These are phyloP conservation scores for Peromyscus attwateri DNA, from an alignment of 2,797 vertebrate species.

Conservation along the genomic window DNA sequence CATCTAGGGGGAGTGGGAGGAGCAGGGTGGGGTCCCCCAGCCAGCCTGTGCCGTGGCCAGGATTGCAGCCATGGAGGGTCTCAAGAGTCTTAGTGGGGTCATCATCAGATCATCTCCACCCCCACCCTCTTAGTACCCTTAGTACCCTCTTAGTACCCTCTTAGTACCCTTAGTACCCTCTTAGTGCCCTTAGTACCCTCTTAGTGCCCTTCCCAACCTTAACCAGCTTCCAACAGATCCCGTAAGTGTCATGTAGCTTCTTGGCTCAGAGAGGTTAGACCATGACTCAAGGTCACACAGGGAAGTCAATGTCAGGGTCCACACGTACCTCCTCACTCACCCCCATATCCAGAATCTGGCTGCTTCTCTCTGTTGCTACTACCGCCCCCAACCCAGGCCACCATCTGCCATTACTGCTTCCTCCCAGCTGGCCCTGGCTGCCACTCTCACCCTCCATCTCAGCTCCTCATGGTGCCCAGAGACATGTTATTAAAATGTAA, in stretches of 20 bases:
- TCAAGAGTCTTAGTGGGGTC: not conserved
- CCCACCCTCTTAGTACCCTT: not conserved
- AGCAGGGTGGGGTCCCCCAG: too few species aligned
- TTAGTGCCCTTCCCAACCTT: not conserved
- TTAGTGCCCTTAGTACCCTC: not conserved
- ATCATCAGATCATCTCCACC: not conserved
- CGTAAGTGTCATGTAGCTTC: not conserved
- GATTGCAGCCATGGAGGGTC: not conserved
- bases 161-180: not conserved
- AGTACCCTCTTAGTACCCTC: not conserved
- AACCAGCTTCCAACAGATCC: not conserved
- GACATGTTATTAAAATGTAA: constrained; percentile 63
- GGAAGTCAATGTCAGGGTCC: not conserved
- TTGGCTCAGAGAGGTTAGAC: not conserved
- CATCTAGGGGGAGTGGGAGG: not conserved
- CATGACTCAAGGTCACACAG: not conserved
- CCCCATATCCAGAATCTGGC: rapidly evolving
- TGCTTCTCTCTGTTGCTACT: not conserved
- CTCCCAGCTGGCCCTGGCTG: not conserved
- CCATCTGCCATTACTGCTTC: not conserved
- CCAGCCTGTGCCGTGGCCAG: not conserved
- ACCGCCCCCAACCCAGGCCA: not conserved
- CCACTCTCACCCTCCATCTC: not conserved
- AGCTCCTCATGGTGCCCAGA: not conserved
- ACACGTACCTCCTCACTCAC: not conserved